Percentiles rank a stretch among this genome's conserved stretches.
These are phyloP conservation scores for Thalassoma bifasciatum DNA, from an alignment of 2,113 vertebrate genomes.

Conservation along the genomic window DNA sequence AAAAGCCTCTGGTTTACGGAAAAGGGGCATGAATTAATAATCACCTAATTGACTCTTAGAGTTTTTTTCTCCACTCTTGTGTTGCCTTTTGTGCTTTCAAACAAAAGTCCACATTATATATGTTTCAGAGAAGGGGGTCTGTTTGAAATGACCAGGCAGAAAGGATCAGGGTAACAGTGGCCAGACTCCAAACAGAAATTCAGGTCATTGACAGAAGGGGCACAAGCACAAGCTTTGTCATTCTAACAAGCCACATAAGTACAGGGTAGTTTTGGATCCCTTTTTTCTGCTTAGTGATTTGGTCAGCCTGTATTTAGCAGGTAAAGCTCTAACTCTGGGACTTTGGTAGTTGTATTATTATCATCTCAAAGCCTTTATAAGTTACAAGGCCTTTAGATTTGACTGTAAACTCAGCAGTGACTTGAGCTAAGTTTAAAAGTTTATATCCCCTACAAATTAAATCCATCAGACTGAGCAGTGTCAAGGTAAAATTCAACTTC, in stretches of 20 bases:
- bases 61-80: constrained; percentile 83
- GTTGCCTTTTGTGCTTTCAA: constrained; percentile 83
- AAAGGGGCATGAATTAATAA: constrained; percentile 99
- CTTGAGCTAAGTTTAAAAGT: too few species aligned
- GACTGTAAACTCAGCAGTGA: not conserved
- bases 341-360: too few species aligned
- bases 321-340: too few species aligned
- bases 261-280: not conserved
- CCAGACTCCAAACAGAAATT: constrained; percentile 47
- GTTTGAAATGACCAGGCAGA: constrained; percentile 74
- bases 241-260: constrained; percentile 9
- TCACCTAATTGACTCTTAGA: constrained; percentile 93
- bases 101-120: constrained; percentile 86
- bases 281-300: too few species aligned
- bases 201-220: constrained; percentile 38
- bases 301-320: too few species aligned
- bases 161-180: constrained; percentile 47
- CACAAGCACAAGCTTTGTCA: not conserved
- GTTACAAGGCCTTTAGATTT: not conserved
- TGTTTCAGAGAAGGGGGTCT: constrained; percentile 82
- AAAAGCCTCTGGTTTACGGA: constrained; percentile 95
- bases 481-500: constrained; percentile 6
- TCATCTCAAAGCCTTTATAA: constrained; percentile 1
- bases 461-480: not conserved
- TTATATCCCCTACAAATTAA: too few species aligned